These are phyloP conservation scores for Balearica regulorum DNA, from an alignment of 2,797 vertebrate genomes.

Conservation along the genomic window DNA sequence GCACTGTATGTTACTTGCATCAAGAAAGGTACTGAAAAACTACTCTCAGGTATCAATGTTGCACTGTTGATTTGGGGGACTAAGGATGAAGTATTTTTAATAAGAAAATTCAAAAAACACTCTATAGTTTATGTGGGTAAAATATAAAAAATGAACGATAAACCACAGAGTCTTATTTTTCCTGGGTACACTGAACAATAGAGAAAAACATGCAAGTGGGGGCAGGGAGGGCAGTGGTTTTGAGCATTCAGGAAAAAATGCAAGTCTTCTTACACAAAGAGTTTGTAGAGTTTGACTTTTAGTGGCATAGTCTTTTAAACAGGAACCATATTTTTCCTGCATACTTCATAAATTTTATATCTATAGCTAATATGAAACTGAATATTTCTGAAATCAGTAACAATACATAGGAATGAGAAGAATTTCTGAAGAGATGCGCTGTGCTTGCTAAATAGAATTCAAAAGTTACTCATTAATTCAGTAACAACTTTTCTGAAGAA, in stretches of 20 bases:
- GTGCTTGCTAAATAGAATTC: not conserved
- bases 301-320: not conserved
- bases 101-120: not conserved
- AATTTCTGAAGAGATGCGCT: not conserved
- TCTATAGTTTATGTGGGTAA: constrained; percentile 29
- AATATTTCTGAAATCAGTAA: not conserved
- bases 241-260: constrained; percentile 39
- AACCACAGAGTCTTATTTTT: constrained; percentile 48
- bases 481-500: not conserved
- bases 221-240: constrained; percentile 39
- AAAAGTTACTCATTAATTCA: not conserved
- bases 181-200: constrained; percentile 49
- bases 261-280: not conserved
- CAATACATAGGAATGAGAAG: not conserved
- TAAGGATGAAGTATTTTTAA: not conserved
- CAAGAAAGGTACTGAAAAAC: not conserved
- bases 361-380: not conserved
- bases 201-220: constrained; percentile 13
- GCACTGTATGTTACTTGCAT: not conserved
- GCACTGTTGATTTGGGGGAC: not conserved
- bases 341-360: not conserved
- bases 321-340: not conserved
- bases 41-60: not conserved
- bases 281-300: not conserved
- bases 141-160: constrained; percentile 2